Conservation (phyloP, 2,888 invertebrate genomes). For the Achlya flavicornis region DNA sequence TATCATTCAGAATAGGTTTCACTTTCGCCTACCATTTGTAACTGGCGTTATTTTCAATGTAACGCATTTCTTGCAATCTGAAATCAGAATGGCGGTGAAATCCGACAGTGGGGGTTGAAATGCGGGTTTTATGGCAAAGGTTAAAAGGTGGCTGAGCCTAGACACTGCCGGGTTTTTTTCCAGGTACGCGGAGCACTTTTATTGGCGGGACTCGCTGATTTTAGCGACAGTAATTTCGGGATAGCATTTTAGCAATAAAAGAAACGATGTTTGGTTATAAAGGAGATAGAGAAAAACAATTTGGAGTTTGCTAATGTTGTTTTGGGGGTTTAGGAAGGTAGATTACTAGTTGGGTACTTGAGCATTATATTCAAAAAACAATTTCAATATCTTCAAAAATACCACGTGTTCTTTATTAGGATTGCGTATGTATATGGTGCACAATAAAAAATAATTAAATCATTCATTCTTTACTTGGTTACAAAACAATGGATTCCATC, state of each 20-base stretch:
- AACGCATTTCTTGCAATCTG: slow-evolving; percentile 61
- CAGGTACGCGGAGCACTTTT: background rate
- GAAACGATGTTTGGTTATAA: background rate
- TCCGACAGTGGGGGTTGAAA: slow-evolving; percentile 55
- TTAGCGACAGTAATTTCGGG: background rate
- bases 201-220: background rate
- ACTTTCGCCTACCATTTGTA: background rate
- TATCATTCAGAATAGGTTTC: background rate
- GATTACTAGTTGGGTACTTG: too few species aligned
- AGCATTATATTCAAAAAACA: too few species aligned
- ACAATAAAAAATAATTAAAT: too few species aligned
- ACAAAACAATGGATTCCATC: too few species aligned
- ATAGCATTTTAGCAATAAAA: background rate
- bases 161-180: slow-evolving; percentile 17
- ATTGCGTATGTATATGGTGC: too few species aligned
- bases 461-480: too few species aligned
- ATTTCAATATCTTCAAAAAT: too few species aligned
- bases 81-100: slow-evolving; percentile 54
- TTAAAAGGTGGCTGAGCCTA: slow-evolving; percentile 47
- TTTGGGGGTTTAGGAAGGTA: background rate
- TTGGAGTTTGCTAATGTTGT: background rate
- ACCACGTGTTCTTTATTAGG: too few species aligned
- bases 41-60: slow-evolving; percentile 42
- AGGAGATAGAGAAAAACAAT: background rate
- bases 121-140: slow-evolving; percentile 53